Evolutionary conservation across 2,888 invertebrate genomes (phyloP).

Genomic region (Sturmia bella): DNA sequence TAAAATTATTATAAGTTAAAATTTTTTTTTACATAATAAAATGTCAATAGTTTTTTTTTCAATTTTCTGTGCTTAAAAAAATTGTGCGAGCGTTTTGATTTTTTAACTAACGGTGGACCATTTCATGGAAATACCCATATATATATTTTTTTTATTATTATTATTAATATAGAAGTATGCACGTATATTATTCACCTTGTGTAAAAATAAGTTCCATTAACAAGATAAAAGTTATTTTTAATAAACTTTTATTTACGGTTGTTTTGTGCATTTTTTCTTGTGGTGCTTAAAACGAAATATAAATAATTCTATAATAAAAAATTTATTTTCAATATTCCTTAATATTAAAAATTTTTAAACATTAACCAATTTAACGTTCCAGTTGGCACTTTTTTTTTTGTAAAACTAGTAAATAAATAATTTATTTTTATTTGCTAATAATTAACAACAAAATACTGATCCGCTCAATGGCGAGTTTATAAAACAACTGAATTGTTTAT

Average conservation of each 20-base stretch:
- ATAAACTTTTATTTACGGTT: background rate
- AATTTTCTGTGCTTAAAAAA: too few species aligned
- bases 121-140: too few species aligned
- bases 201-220: constrained; percentile 30
- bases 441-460: constrained; percentile 51
- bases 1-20: too few species aligned
- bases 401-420: background rate
- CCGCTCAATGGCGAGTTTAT: constrained; percentile 73
- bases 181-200: constrained; percentile 37
- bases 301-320: too few species aligned
- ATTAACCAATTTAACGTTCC: constrained; percentile 61
- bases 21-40: too few species aligned
- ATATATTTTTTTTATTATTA: too few species aligned
- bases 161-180: background rate
- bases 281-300: too few species aligned
- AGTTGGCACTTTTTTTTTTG: constrained; percentile 23
- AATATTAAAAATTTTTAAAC: constrained; percentile 32
- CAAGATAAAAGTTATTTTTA: constrained; percentile 33
- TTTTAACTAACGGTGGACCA: too few species aligned
- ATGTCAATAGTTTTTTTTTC: too few species aligned
- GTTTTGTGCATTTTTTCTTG: constrained; percentile 22
- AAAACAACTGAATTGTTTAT: constrained; percentile 71
- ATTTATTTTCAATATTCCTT: background rate
- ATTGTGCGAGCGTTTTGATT: too few species aligned
- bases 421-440: background rate